Percentiles rank a stretch among this genome's conserved stretches.
These are phyloP conservation scores for Cryptus viduatorius DNA, from an alignment of 2,888 invertebrate species.

Conservation along the genomic window DNA sequence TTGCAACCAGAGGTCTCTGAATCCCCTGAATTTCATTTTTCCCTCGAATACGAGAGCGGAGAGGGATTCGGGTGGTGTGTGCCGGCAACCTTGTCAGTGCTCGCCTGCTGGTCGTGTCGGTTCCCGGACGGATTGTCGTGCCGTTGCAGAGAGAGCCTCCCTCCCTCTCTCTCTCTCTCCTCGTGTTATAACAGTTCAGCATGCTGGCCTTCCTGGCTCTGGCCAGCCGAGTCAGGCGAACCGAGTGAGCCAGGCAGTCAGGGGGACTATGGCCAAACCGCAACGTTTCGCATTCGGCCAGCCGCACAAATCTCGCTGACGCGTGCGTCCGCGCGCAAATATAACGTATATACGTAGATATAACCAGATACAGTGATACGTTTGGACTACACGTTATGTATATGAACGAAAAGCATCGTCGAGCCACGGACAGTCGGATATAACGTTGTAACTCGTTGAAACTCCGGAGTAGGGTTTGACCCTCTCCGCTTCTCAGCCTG, in stretches of 20 bases:
- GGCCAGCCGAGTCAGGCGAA: slow-evolving; percentile 62
- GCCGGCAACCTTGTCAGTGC: slow-evolving; percentile 62
- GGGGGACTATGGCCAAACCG: slow-evolving; percentile 68
- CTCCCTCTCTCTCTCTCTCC: not conserved
- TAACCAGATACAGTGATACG: slow-evolving; percentile 28
- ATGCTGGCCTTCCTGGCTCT: slow-evolving; percentile 58
- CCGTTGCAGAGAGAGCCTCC: slow-evolving; percentile 34
- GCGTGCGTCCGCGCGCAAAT: slow-evolving; percentile 67
- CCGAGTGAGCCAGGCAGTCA: slow-evolving; percentile 61
- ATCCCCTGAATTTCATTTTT: slow-evolving; percentile 9
- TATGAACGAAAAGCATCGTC: slow-evolving; percentile 5
- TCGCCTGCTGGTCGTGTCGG: slow-evolving; percentile 64
- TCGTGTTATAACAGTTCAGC: slow-evolving; percentile 16
- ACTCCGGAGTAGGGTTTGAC: not conserved
- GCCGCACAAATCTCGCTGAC: slow-evolving; percentile 79
- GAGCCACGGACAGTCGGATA: slow-evolving; percentile 24
- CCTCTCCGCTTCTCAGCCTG: slow-evolving; percentile 28
- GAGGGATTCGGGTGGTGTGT: slow-evolving; percentile 13
- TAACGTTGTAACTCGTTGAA: slow-evolving; percentile 35
- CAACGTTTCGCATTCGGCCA: slow-evolving; percentile 78
- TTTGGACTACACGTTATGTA: slow-evolving; percentile 9
- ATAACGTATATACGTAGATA: slow-evolving; percentile 39
- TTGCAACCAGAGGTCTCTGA: slow-evolving; percentile 1
- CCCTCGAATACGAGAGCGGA: not conserved
- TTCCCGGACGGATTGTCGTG: slow-evolving; percentile 64